Evolutionary conservation across 2,113 vertebrate genomes (phyloP), one percentile per base, ranked within the genome.

Genomic region (Athene noctua): DNA sequence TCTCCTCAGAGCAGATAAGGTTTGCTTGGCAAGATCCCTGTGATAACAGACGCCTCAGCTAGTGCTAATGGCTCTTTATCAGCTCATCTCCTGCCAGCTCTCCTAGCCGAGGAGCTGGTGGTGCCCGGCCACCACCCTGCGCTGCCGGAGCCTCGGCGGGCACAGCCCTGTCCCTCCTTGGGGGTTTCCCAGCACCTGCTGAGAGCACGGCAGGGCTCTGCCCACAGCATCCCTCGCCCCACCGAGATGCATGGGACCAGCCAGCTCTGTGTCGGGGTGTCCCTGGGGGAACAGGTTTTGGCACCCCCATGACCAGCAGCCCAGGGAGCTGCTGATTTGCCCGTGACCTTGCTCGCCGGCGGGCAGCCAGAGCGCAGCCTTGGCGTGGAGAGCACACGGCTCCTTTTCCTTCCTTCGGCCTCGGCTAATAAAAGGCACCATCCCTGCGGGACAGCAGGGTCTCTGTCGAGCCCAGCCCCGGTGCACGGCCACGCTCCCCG

Each of bases 391-490:
- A 84, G 30, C 67, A 72, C 20, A 2, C 2, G 0, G 67, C 73
- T 94, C 63, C 86, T 66, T 47, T 96, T 97, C 95, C 96, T 96
- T 97, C 96, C 96, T 95, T 78, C 1, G 1, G 72, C 95, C 91
- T 94, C 1, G 1, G 75, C 77, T 94, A 74, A 96, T 66, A 91
- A 94, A 95, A 96, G 59, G 22, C 86, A 30, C 29, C 44, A 49
- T 67, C 44, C 38, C 58, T 47, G 52, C 0, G 5, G 42, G 88
- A 58, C 80, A 32, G 42, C 0, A 7, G 62, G 26, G 46, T 54
- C 65, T 87, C 42, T 12, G 49, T 44, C 1, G 16, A 68, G 71
- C 34, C 25, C 0, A 1, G 27, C 49, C 40, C 27, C 0, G 0
- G 57, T 14, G 17, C 21, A 5, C 1, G 9, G 25, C 68, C 2